Conservation (phyloP, 2,797 vertebrate genomes). For the Remorina albescens region DNA sequence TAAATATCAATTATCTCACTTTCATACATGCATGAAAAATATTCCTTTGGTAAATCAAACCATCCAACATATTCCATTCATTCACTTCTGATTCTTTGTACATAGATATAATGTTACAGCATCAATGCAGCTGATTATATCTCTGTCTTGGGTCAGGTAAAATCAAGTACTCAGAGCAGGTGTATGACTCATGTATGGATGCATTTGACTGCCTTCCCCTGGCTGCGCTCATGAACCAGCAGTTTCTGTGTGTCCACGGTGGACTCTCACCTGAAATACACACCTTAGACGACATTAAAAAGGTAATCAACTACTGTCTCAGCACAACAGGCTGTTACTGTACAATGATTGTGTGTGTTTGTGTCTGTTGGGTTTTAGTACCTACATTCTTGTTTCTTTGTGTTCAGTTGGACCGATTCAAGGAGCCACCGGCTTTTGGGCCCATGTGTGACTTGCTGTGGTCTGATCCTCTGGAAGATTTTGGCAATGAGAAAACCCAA, state of each 20-base stretch:
- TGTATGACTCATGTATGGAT: slow-evolving; percentile 90
- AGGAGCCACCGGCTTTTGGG: slow-evolving; percentile 88
- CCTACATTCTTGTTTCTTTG: neutral
- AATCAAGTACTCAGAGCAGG: slow-evolving; percentile 91
- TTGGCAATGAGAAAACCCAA: slow-evolving; percentile 89
- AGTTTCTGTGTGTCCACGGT: slow-evolving; percentile 89
- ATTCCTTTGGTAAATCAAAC: too few relatives aligned
- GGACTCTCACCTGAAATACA: slow-evolving; percentile 89
- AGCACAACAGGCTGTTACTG: neutral
- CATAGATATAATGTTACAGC: neutral
- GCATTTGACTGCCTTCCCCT: slow-evolving; percentile 89
- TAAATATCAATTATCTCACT: neutral
- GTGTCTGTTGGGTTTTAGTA: slow-evolving; percentile 1
- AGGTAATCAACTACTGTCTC: slow-evolving; percentile 70
- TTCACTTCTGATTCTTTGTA: too few relatives aligned
- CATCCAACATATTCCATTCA: too few relatives aligned
- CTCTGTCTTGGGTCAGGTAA: slow-evolving; percentile 81
- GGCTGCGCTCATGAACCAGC: slow-evolving; percentile 90
- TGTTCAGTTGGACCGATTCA: slow-evolving; percentile 87
- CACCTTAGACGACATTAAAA: slow-evolving; percentile 89
- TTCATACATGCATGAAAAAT: neutral
- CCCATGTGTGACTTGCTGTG: slow-evolving; percentile 90
- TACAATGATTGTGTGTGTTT: slow-evolving; percentile 3
- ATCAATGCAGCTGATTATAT: neutral
- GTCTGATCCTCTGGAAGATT: slow-evolving; percentile 88